phyloP scores from a whole-genome alignment of 2,797 vertebrate species.

The Gymnothorax javanicus region DNA sequence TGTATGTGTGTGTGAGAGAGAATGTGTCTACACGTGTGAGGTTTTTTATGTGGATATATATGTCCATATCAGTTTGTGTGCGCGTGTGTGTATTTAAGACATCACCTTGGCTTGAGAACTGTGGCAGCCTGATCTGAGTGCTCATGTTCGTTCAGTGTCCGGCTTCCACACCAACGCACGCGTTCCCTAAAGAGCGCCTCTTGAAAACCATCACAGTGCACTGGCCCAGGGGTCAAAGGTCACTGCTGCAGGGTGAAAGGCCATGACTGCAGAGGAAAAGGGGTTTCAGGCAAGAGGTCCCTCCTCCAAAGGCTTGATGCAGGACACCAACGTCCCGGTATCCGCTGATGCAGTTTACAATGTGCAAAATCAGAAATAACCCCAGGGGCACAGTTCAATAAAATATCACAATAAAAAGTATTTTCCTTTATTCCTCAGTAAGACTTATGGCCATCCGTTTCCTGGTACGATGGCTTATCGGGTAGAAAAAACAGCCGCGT shows the following conservation, averaged over 20 bases:
- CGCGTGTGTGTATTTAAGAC: constrained; percentile 59
- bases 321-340: constrained; percentile 61
- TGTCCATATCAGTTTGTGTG: not conserved
- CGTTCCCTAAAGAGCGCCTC: constrained; percentile 33
- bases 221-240: constrained; percentile 67
- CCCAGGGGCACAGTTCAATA: constrained; percentile 51
- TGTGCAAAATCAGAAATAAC: constrained; percentile 74
- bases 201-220: constrained; percentile 42
- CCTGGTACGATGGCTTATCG: constrained; percentile 33
- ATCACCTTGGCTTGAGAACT: constrained; percentile 56
- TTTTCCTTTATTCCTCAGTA: constrained; percentile 50
- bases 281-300: constrained; percentile 47
- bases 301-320: constrained; percentile 70
- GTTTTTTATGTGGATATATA: too few species aligned
- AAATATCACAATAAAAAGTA: constrained; percentile 39
- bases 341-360: constrained; percentile 77
- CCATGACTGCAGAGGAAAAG: constrained; percentile 75
- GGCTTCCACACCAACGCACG: constrained; percentile 38
- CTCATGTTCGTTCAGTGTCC: not conserved
- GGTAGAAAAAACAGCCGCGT: constrained; percentile 43
- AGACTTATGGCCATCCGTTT: constrained; percentile 67
- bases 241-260: constrained; percentile 77
- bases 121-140: not conserved
- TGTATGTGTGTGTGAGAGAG: too few species aligned
- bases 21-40: too few species aligned